A percentile compares a stretch with the other conserved stretches of the same genome.
Conservation (phyloP, 2,113 vertebrate genomes). For the Arizona elegans region DNA sequence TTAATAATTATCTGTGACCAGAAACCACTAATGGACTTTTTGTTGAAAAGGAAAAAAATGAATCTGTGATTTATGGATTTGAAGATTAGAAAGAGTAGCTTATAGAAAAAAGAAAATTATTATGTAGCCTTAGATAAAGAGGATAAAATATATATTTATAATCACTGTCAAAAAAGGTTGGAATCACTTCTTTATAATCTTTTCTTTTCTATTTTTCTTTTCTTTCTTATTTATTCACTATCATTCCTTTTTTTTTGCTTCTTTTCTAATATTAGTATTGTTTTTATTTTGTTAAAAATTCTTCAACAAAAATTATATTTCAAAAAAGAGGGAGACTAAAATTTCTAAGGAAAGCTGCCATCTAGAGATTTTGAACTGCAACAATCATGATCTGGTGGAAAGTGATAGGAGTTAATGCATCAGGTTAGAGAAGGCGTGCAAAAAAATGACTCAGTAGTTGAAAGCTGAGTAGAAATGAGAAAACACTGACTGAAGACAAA, state of each 20-base stretch:
- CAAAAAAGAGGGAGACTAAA: not conserved
- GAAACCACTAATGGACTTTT: not conserved
- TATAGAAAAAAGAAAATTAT: not conserved
- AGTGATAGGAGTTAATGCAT: not conserved
- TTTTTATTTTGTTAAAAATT: not conserved
- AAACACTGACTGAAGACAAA: not conserved
- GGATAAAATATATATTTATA: not conserved
- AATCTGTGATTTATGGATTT: not conserved
- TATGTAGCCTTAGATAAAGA: not conserved
- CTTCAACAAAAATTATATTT: not conserved
- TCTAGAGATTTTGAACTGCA: not conserved
- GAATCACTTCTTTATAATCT: not conserved
- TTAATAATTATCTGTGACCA: not conserved
- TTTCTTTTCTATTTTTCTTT: not conserved
- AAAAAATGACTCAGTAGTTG: not conserved
- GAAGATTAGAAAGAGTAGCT: not conserved
- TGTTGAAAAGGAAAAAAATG: not conserved
- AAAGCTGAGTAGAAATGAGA: not conserved
- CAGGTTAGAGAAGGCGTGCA: not conserved
- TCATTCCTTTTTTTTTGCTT: not conserved
- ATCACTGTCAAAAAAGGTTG: not conserved
- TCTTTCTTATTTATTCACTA: not conserved
- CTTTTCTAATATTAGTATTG: not conserved
- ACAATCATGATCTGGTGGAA: not conserved
- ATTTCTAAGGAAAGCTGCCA: not conserved